Conservation (phyloP, 2,113 vertebrate species). For the Eubucco bourcierii region DNA sequence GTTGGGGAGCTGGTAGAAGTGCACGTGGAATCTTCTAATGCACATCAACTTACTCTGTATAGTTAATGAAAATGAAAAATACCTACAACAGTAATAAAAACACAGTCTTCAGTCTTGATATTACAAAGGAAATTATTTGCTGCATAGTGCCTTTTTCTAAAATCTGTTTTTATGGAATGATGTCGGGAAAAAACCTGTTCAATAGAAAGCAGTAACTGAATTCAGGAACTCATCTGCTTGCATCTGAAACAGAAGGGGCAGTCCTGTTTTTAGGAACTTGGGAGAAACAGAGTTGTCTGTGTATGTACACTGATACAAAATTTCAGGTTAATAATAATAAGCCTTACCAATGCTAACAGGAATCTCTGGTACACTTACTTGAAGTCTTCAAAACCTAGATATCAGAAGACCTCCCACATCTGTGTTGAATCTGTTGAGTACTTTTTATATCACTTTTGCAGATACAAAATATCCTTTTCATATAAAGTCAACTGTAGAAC, state of each 20-base stretch:
- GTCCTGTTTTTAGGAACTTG: not conserved
- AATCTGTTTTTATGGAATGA: not conserved
- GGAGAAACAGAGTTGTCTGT: not conserved
- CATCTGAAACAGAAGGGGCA: not conserved
- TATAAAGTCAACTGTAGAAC: not conserved
- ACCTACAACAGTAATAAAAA: not conserved
- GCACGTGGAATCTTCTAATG: not conserved
- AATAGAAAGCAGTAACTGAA: not conserved
- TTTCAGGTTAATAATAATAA: not conserved
- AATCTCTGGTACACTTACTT: not conserved
- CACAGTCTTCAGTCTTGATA: not conserved
- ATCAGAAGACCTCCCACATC: not conserved
- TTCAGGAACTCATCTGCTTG: not conserved
- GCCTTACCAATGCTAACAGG: not conserved
- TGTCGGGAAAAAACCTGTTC: not conserved
- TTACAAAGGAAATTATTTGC: not conserved
- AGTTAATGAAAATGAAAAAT: not conserved
- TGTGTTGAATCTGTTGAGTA: not conserved
- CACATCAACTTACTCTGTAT: not conserved
- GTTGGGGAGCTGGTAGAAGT: not conserved
- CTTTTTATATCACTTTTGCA: not conserved
- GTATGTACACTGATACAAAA: not conserved
- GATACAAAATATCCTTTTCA: not conserved
- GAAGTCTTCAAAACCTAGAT: not conserved
- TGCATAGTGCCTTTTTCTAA: not conserved